Base-by-base conservation (phyloP, 1,140 invertebrate genomes). In the Drosophila arawakana region DNA sequence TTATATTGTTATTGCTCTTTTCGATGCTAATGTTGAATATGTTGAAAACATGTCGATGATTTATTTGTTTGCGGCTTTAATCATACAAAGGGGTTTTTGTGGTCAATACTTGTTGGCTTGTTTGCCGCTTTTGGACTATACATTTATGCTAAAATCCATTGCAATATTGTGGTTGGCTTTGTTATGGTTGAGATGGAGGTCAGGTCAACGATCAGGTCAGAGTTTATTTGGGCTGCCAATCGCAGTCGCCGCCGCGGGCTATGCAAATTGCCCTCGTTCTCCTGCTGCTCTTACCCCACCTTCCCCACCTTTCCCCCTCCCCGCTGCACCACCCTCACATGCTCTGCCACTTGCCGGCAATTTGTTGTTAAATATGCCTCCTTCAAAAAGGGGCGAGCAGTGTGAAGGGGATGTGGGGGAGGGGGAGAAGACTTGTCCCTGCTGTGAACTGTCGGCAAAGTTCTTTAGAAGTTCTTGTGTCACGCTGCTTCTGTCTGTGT, bases 391-490 rank as follows among this genome's bases (percentile, higher is more conserved):
- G 30, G 25, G 49, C 18, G 18, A 21, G 18, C 18, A 21, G 18
- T 2, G 18, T 1, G 6, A 0, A 49, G 2, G 13, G 4, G 25
- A 25, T 8, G n/a, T 7, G 2, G 3, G 6, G n/a, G 47, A n/a
- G n/a, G 15, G n/a, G 47, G 2, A 30, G 3, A n/a, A 47, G 57
- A 43, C 49, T 13, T 55, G 41, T 11, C 73, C 50, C 37, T 30
- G 46, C 43, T 52, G 46, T 39, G 75, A 21, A 47, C 41, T 80
- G 83, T 78, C 83, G 83, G 83, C 83, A 88, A 88, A 88, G 80
- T 88, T 88, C 84, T 88, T 80, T 83, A 89, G 84, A 89, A 80
- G 67, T 76, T 76, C 81, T 67, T 73, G 71, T 85, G 82, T 85
- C 82, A 85, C 85, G 82, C 83, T 80, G 79, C 70, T 80, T 85